Conservation (phyloP, 2,113 vertebrate genomes). For the Scytalopus superciliaris region DNA sequence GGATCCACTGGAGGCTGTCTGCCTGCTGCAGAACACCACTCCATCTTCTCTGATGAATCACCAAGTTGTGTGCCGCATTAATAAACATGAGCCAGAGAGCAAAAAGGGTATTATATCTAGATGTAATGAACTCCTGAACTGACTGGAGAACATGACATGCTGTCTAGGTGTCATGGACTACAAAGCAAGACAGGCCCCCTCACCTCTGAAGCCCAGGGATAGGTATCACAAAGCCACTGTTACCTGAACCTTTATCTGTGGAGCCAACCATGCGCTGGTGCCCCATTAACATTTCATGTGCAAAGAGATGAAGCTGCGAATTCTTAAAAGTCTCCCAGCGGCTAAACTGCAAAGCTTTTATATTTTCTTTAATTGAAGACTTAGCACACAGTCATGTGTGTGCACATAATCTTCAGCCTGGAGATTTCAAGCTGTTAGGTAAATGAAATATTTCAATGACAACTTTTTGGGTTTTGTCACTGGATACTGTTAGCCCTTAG, state of each 20-base stretch:
- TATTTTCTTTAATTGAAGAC: constrained; percentile 38
- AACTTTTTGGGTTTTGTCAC: neutral
- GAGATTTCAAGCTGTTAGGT: constrained; percentile 50
- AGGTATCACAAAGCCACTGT: neutral
- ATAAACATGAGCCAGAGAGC: constrained; percentile 60
- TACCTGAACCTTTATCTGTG: neutral
- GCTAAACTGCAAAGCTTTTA: constrained; percentile 22
- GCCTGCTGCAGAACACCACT: constrained; percentile 35
- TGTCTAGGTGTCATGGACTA: constrained; percentile 52
- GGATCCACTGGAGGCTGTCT: constrained; percentile 42
- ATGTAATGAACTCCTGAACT: constrained; percentile 66
- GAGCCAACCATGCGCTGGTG: neutral
- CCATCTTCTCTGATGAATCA: constrained; percentile 43
- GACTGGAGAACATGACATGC: neutral
- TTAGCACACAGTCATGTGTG: neutral
- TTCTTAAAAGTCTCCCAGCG: neutral
- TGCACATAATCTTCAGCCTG: neutral
- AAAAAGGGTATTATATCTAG: constrained; percentile 19
- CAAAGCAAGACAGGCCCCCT: neutral
- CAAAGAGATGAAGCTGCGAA: neutral
- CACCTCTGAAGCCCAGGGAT: neutral
- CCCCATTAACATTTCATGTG: neutral
- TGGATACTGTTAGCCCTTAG: neutral
- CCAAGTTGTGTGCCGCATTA: neutral
- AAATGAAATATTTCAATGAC: constrained; percentile 47